Percentiles rank a stretch among this genome's conserved stretches.
These are phyloP conservation scores for Scrobipalpa costella DNA, from an alignment of 2,888 invertebrate genomes.

Conservation along the genomic window DNA sequence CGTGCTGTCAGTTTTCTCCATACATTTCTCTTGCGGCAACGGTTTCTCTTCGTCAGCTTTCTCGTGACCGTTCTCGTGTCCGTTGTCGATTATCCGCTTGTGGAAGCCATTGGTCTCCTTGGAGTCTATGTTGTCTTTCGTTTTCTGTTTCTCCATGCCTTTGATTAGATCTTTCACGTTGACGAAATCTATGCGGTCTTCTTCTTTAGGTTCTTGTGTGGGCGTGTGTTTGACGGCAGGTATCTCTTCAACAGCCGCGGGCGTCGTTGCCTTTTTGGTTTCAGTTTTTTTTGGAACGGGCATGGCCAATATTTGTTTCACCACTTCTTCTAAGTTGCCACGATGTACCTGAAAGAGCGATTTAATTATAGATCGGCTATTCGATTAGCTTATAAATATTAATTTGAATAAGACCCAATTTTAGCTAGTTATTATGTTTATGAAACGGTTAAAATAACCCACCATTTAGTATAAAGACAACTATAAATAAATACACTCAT, in stretches of 20 bases:
- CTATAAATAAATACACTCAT: background rate
- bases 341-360: constrained; percentile 80
- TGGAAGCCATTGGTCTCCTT: constrained; percentile 70
- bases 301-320: constrained; percentile 71
- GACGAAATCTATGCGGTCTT: constrained; percentile 77
- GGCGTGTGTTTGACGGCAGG: constrained; percentile 46
- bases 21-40: constrained; percentile 29
- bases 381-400: too few species aligned
- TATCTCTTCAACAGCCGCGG: constrained; percentile 54
- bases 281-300: constrained; percentile 66
- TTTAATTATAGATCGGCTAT: too few species aligned
- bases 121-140: constrained; percentile 45
- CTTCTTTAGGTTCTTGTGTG: constrained; percentile 62
- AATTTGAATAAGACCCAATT: background rate
- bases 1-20: constrained; percentile 61
- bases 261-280: constrained; percentile 52
- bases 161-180: constrained; percentile 83
- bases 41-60: constrained; percentile 26
- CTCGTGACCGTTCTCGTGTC: constrained; percentile 49
- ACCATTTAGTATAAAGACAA: background rate
- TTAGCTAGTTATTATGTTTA: background rate
- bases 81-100: constrained; percentile 63
- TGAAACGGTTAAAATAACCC: background rate
- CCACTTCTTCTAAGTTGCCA: constrained; percentile 76
- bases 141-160: constrained; percentile 81